phyloP scores from a whole-genome alignment of 2,113 vertebrate genomes.

The Haemorhous mexicanus region DNA sequence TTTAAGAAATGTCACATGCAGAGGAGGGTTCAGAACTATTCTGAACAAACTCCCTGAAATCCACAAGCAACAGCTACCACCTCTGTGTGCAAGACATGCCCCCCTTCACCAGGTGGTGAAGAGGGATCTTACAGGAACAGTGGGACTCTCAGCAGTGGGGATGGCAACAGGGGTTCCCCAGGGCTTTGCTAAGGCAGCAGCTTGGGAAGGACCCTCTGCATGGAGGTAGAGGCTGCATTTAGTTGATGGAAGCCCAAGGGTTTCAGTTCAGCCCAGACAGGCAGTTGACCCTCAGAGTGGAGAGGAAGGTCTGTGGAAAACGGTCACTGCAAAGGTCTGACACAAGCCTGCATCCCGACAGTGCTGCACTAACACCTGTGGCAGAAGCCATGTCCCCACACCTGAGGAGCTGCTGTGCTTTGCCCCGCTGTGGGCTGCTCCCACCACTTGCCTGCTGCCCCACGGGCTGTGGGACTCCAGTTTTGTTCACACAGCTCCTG shows the following conservation, averaged over 20 bases:
- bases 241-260: neutral
- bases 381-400: neutral
- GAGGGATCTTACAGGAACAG: neutral
- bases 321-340: neutral
- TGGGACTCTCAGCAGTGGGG: neutral
- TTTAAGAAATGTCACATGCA: neutral
- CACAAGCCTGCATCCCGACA: fast-evolving
- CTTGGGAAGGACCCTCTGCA: too few relatives aligned
- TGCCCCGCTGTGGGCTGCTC: neutral
- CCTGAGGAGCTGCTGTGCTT: neutral
- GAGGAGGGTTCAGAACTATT: neutral
- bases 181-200: neutral
- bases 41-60: neutral
- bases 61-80: neutral
- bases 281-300: neutral
- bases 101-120: fast-evolving
- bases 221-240: neutral
- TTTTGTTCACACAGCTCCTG: neutral
- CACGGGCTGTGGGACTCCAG: neutral
- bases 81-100: fast-evolving
- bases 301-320: neutral
- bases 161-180: neutral
- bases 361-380: fast-evolving
- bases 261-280: neutral
- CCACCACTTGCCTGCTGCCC: neutral